Base-by-base conservation (phyloP, 2,797 vertebrate genomes). In the Gobionotothen gibberifrons region DNA sequence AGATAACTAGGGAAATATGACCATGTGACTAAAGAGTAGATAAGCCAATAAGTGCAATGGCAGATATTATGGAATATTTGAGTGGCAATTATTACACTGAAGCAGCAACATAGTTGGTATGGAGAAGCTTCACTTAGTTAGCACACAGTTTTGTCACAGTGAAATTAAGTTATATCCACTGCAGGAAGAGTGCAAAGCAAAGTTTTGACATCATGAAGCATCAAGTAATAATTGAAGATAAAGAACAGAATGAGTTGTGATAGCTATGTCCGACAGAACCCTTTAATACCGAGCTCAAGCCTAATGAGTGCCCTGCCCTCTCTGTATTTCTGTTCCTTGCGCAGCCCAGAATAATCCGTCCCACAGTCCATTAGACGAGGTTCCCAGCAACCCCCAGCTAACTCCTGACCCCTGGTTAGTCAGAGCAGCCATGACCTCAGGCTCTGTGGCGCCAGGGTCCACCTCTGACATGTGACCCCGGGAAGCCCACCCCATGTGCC, bases 401-500 rank as follows among this genome's bases (percentile, higher is more conserved):
- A 82, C 85, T 88, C 79, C 76, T 89, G 87, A 90, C 84, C 91
- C 40, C 36, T 51, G 78, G 72, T 74, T 81, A 36, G 72, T 77
- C 78, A 76, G 73, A 66, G 70, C 77, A 85, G 79, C 72, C 26
- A 2, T 83, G 78, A 89, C 87, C 89, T 87, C 84, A 59, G 82
- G 86, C 81, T 67, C 43, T 53, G 76, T 67, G 91, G 89, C 82
- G 77, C 88, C 91, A 85, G 70, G 68, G 69, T 74, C 86, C 77
- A 90, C 72, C 84, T 89, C 64, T 76, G 73, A 87, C 87, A 78
- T 72, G 64, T 86, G 85, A 90, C 78, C 85, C 81, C 39, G 22
- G 46, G 21, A 69, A 83, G 85, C 79, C 88, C 85, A 85, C 76
- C 85, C 76, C 46, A 5, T 22, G 63, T n/a, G 49, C 47, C 16